Conservation (phyloP, 2,797 vertebrate species). For the Acanthurus leucopareius region DNA sequence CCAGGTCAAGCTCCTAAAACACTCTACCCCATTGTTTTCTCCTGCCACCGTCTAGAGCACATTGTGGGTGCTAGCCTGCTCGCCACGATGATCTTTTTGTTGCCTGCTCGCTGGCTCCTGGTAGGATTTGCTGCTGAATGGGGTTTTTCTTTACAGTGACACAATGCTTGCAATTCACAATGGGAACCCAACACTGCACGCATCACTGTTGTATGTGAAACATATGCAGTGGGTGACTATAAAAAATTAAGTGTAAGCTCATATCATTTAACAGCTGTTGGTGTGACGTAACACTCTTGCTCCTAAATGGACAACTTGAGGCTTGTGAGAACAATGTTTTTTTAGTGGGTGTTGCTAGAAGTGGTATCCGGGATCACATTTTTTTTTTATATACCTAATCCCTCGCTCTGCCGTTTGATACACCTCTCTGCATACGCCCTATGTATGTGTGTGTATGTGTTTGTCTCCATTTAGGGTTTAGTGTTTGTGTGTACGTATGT, state of each 20-base stretch:
- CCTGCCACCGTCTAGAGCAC: slow-evolving; percentile 64
- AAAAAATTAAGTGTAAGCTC: slow-evolving; percentile 86
- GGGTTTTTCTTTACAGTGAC: slow-evolving; percentile 83
- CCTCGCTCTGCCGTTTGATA: slow-evolving; percentile 69
- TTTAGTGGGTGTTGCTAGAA: slow-evolving; percentile 78
- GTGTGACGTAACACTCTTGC: slow-evolving; percentile 74
- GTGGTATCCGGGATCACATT: slow-evolving; percentile 72
- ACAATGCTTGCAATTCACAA: slow-evolving; percentile 87
- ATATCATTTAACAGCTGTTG: slow-evolving; percentile 85
- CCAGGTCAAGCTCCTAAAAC: slow-evolving; percentile 84
- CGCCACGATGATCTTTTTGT: slow-evolving; percentile 77
- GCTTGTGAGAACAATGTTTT: slow-evolving; percentile 80
- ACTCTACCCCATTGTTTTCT: slow-evolving; percentile 74
- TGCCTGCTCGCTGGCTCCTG: slow-evolving; percentile 82
- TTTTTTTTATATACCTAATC: slow-evolving; percentile 77
- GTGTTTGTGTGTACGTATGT: slow-evolving; percentile 60
- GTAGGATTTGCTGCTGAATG: slow-evolving; percentile 87
- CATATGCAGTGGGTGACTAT: slow-evolving; percentile 81
- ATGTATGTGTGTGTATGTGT: slow-evolving; percentile 48
- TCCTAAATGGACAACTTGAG: slow-evolving; percentile 78
- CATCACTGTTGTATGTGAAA: slow-evolving; percentile 82
- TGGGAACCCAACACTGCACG: slow-evolving; percentile 87
- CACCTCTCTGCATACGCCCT: slow-evolving; percentile 63
- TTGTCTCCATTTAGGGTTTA: slow-evolving; percentile 56
- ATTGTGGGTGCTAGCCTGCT: slow-evolving; percentile 74